Percentiles rank a stretch among this genome's conserved stretches.
Evolutionary conservation across 2,888 invertebrate genomes (phyloP).

Genomic region (Erebia epiphron): DNA sequence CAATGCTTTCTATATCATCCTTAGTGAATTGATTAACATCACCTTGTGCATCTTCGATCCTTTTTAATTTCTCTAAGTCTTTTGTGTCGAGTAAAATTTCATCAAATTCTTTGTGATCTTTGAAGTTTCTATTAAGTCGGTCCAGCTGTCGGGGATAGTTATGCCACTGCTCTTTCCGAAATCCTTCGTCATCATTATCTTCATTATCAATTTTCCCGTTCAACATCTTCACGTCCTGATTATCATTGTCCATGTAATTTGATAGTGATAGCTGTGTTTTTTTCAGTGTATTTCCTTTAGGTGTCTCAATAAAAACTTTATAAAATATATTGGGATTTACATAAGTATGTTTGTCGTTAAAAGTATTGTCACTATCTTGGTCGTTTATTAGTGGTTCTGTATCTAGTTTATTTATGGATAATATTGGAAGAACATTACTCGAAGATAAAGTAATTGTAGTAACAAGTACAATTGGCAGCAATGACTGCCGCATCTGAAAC

Average conservation of each 20-base stretch:
- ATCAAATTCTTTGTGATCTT: slow-evolving; percentile 31
- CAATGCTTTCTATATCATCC: slow-evolving; percentile 48
- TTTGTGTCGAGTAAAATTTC: slow-evolving; percentile 33
- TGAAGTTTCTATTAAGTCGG: slow-evolving; percentile 55
- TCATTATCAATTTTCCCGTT: slow-evolving; percentile 44
- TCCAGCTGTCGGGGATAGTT: slow-evolving; percentile 73
- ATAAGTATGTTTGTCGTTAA: slow-evolving; percentile 57
- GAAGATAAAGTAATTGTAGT: slow-evolving; percentile 67
- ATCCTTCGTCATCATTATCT: slow-evolving; percentile 54
- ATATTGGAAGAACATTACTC: slow-evolving; percentile 66
- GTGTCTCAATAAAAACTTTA: slow-evolving; percentile 48
- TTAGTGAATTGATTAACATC: slow-evolving; percentile 43
- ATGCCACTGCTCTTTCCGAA: slow-evolving; percentile 71
- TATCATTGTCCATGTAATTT: slow-evolving; percentile 41
- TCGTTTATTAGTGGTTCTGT: slow-evolving; percentile 52
- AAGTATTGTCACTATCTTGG: slow-evolving; percentile 68
- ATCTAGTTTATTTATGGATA: slow-evolving; percentile 55
- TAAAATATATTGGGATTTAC: slow-evolving; percentile 60
- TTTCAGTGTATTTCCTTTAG: slow-evolving; percentile 46
- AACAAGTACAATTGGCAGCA: slow-evolving; percentile 65
- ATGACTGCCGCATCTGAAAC: slow-evolving; percentile 70
- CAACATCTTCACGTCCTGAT: slow-evolving; percentile 53
- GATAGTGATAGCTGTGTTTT: slow-evolving; percentile 49
- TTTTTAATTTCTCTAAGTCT: slow-evolving; percentile 28
- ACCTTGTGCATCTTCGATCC: slow-evolving; percentile 42